Evolutionary conservation across 92 coral and sea anemone species (phyloP).

Genomic region (Siderastrea siderea): DNA sequence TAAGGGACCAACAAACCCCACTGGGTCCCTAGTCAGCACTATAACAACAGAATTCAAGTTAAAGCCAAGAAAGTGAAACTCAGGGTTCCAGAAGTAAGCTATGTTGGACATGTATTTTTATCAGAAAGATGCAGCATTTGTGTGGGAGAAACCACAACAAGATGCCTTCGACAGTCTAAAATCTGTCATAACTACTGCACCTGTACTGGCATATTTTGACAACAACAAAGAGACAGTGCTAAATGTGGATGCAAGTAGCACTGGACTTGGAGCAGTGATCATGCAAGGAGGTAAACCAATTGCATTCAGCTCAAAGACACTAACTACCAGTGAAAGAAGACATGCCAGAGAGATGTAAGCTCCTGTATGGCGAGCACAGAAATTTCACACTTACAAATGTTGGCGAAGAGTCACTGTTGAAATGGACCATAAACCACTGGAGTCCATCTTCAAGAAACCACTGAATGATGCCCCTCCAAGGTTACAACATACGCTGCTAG

Average conservation of each 20-base stretch:
- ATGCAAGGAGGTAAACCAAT: constrained; percentile 10
- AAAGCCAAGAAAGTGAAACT: constrained; percentile 40
- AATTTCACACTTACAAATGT: constrained; percentile 55
- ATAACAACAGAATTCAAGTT: no score
- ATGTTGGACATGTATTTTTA: no score
- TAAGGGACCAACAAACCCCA: no score
- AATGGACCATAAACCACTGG: constrained; percentile 60
- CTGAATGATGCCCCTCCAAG: constrained; percentile 73
- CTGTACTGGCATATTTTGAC: constrained; percentile 56
- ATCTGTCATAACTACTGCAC: constrained; percentile 22
- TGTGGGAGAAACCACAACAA: constrained; percentile 59
- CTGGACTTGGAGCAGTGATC: constrained; percentile 64
- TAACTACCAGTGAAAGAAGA: constrained; percentile 10
- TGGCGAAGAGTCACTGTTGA: constrained; percentile 58
- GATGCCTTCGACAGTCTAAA: constrained; percentile 43
- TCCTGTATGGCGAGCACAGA: constrained; percentile 51
- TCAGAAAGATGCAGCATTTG: constrained; percentile 27
- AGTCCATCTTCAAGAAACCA: constrained; percentile 55
- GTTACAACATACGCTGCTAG: constrained; percentile 59
- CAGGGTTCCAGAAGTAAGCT: constrained; percentile 26
- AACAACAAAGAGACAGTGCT: constrained; percentile 28
- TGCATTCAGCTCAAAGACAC: no score
- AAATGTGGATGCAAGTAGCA: constrained; percentile 65
- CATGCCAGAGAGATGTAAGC: constrained; percentile 60
- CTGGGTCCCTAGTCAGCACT: no score